phyloP scores from a whole-genome alignment of 2,113 vertebrate species.

The Gobius niger region DNA sequence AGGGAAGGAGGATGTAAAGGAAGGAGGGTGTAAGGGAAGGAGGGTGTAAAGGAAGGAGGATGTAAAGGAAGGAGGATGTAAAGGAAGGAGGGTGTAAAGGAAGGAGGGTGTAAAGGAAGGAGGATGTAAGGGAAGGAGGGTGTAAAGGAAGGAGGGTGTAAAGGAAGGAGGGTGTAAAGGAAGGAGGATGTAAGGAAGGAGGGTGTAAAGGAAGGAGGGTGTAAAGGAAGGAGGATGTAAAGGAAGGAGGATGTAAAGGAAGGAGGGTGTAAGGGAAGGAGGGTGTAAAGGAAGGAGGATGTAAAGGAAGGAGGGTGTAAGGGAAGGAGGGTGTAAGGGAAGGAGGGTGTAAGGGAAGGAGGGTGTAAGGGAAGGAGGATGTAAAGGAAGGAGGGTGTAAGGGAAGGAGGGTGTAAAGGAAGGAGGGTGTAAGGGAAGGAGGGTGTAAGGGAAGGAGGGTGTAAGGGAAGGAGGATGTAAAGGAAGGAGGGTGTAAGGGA shows the following conservation, averaged over 20 bases:
- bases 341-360: too few species aligned
- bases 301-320: not conserved
- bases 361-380: not conserved
- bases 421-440: not conserved
- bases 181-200: not conserved
- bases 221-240: not conserved
- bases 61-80: not conserved
- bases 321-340: not conserved
- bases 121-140: too few species aligned
- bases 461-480: too few species aligned
- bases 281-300: too few species aligned
- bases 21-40: not conserved
- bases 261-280: not conserved
- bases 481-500: too few species aligned
- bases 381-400: not conserved
- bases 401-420: too few species aligned
- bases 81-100: not conserved
- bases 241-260: too few species aligned
- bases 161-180: not conserved
- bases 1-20: too few species aligned
- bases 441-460: too few species aligned
- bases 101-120: not conserved
- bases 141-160: not conserved
- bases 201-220: not conserved
- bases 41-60: not conserved